A percentile compares a stretch with the other conserved stretches of the same genome.
Evolutionary conservation across 2,797 vertebrate species (phyloP).

Genomic region (Chloroceryle inda): DNA sequence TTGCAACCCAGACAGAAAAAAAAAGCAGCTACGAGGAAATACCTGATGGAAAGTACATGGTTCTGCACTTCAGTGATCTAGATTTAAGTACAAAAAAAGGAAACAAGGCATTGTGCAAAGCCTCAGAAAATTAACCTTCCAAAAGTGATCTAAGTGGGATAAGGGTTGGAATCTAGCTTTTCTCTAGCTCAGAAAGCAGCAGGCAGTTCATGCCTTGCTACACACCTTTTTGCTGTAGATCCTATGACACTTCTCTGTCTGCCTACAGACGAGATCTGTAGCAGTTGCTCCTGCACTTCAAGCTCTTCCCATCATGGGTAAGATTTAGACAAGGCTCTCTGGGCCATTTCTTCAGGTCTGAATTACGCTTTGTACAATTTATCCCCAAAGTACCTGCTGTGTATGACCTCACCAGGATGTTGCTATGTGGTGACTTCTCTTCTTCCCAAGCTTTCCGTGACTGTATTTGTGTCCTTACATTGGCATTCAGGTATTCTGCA

Average conservation of each 20-base stretch:
- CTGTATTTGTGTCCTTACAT: not conserved
- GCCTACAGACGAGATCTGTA: not conserved
- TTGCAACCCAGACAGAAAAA: not conserved
- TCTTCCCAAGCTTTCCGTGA: not conserved
- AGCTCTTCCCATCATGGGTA: not conserved
- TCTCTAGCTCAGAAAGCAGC: not conserved
- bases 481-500: not conserved
- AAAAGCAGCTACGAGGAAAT: not conserved
- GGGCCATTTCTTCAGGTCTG: not conserved
- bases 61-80: not conserved
- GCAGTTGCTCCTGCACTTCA: not conserved
- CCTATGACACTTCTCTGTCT: not conserved
- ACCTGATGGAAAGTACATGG: not conserved
- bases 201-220: not conserved
- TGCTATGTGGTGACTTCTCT: not conserved
- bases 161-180: accelerated
- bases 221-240: not conserved
- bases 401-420: not conserved
- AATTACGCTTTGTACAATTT: not conserved
- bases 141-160: not conserved
- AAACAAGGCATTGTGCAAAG: not conserved
- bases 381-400: not conserved
- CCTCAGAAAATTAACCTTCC: not conserved
- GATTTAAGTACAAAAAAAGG: not conserved
- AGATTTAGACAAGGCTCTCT: not conserved